Conservation (phyloP, 2,113 vertebrate species). For the Myotis yumanensis region DNA sequence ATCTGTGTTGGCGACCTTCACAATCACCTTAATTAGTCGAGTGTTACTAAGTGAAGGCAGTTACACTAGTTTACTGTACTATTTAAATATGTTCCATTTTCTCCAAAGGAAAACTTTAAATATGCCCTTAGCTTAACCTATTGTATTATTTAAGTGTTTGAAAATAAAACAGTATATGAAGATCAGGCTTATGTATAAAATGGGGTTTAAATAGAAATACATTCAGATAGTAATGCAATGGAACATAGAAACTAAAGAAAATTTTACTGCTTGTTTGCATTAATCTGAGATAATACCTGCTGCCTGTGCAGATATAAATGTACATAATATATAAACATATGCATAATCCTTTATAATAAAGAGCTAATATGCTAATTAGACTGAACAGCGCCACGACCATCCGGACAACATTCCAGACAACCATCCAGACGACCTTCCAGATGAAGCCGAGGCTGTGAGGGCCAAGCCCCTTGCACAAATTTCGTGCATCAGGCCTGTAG, state of each 20-base stretch:
- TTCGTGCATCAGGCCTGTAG: too few species aligned
- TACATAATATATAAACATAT: not conserved
- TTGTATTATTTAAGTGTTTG: slow-evolving; percentile 62
- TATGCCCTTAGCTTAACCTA: slow-evolving; percentile 53
- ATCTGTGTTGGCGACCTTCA: slow-evolving; percentile 49
- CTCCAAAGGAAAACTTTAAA: slow-evolving; percentile 64
- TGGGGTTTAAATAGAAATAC: slow-evolving; percentile 28
- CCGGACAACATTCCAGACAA: too few species aligned
- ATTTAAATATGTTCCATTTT: slow-evolving; percentile 59
- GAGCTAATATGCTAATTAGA: too few species aligned
- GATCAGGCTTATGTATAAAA: slow-evolving; percentile 59
- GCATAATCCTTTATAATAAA: too few species aligned
- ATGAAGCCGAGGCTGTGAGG: too few species aligned
- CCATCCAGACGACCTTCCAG: too few species aligned
- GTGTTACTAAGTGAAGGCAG: not conserved
- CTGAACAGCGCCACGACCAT: too few species aligned
- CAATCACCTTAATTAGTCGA: slow-evolving; percentile 51
- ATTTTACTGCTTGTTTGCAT: not conserved
- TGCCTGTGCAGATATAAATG: not conserved
- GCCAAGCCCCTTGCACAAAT: too few species aligned
- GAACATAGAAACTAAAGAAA: not conserved
- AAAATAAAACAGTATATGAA: slow-evolving; percentile 59
- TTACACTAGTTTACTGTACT: not conserved
- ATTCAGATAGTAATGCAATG: not conserved
- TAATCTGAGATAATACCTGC: not conserved